Conservation (phyloP, 1,140 invertebrate genomes). For the Zaprionus inermis region DNA sequence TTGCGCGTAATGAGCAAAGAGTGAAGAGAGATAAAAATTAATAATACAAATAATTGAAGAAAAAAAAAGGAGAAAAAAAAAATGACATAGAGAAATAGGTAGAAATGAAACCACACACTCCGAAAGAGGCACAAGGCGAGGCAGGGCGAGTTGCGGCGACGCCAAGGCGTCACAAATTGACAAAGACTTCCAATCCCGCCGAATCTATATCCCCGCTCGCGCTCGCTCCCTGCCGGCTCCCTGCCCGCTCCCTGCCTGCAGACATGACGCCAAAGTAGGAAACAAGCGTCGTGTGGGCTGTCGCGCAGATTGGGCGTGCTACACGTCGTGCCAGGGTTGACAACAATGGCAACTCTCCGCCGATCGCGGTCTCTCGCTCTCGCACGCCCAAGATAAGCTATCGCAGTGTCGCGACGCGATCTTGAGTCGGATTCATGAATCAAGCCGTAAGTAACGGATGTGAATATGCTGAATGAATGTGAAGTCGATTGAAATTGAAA, state of each 20-base stretch:
- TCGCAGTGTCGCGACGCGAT: constrained; percentile 58
- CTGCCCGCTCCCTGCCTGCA: not conserved
- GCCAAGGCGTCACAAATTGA: constrained; percentile 64
- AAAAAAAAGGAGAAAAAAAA: constrained; percentile 16
- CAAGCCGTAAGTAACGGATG: constrained; percentile 55
- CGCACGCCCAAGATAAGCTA: constrained; percentile 49
- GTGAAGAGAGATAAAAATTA: constrained; percentile 82
- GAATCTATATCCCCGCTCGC: not conserved
- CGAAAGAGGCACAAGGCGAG: constrained; percentile 40
- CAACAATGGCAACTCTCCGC: constrained; percentile 29
- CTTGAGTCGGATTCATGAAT: constrained; percentile 57
- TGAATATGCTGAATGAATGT: constrained; percentile 42
- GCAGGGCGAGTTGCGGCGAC: constrained; percentile 60
- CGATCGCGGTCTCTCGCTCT: not conserved
- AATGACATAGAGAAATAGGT: constrained; percentile 35
- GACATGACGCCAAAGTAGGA: constrained; percentile 9
- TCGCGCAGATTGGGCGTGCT: constrained; percentile 37
- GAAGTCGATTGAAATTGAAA: constrained; percentile 30
- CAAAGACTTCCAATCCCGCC: constrained; percentile 48
- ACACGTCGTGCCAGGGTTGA: constrained; percentile 18
- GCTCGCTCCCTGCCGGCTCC: not conserved
- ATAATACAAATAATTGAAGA: constrained; percentile 77
- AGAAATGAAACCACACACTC: constrained; percentile 72
- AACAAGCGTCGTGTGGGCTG: not conserved
- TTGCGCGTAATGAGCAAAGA: constrained; percentile 75